A percentile compares a stretch with the other conserved stretches of the same genome.
These are phyloP conservation scores for Philopotamus ludificatus DNA, from an alignment of 1,140 invertebrate genomes.

Conservation along the genomic window DNA sequence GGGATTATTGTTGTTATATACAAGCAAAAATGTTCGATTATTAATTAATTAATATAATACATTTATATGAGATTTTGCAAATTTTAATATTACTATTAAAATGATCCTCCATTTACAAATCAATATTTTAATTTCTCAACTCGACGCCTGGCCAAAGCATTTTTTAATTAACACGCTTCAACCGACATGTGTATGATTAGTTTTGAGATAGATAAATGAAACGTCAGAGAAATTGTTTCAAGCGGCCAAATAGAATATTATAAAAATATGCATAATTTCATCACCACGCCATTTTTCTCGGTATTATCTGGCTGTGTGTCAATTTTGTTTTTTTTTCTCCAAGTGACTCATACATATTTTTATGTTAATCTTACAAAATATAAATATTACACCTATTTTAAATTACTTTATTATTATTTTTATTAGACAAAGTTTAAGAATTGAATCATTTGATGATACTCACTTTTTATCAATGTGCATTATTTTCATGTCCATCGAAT, in stretches of 20 bases:
- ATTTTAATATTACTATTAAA: background rate
- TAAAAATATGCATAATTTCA: too few relatives aligned
- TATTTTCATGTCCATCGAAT: slow-evolving; percentile 95
- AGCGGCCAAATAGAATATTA: background rate
- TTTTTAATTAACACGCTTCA: background rate
- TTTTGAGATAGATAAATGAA: slow-evolving; percentile 3
- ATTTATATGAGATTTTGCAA: background rate
- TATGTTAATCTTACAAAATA: background rate
- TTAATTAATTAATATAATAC: too few relatives aligned
- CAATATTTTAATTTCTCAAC: slow-evolving; percentile 3
- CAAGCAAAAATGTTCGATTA: too few relatives aligned
- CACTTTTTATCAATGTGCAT: slow-evolving; percentile 90
- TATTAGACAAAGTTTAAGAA: too few relatives aligned
- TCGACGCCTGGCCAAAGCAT: background rate
- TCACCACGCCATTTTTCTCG: too few relatives aligned
- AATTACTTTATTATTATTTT: background rate
- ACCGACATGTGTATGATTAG: background rate
- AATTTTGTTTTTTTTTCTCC: too few relatives aligned
- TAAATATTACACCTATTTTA: background rate
- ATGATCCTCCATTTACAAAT: too few relatives aligned
- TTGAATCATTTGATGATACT: slow-evolving; percentile 56
- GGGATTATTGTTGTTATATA: too few relatives aligned
- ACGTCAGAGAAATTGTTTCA: background rate
- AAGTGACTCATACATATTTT: too few relatives aligned
- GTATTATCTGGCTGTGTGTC: too few relatives aligned